phyloP scores from a whole-genome alignment of 2,113 vertebrate species.

The Macrotus californicus region DNA sequence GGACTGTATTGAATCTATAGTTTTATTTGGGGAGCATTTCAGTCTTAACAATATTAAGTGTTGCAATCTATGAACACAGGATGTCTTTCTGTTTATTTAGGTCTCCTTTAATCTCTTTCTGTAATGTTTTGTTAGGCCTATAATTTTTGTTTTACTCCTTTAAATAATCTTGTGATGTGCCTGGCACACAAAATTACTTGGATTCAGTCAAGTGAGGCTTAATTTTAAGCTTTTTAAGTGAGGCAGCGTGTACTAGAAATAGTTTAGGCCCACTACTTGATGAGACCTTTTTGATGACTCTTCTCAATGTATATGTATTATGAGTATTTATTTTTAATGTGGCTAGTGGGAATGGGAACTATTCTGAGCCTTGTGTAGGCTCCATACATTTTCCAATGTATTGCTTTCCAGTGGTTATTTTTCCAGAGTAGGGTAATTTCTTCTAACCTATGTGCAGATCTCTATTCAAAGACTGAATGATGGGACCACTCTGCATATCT shows the following conservation, averaged over 20 bases:
- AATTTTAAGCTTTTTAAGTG: background rate
- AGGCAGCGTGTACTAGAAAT: background rate
- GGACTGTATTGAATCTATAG: background rate
- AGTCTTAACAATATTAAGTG: background rate
- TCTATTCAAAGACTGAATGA: background rate
- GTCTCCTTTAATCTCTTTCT: slow-evolving; percentile 12
- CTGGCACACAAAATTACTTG: background rate
- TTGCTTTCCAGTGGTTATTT: background rate
- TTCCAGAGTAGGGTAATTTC: background rate
- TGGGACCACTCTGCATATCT: background rate
- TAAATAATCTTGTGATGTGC: background rate
- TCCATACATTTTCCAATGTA: background rate
- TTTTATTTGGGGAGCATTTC: background rate
- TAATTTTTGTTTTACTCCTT: background rate
- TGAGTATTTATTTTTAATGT: background rate
- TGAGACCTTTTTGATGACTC: background rate
- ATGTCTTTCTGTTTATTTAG: background rate
- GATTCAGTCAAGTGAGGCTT: background rate
- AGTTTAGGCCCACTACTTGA: background rate
- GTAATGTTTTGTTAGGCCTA: background rate
- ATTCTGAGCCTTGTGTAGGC: background rate
- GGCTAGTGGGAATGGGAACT: background rate
- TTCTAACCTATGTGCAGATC: background rate
- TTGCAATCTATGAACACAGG: background rate
- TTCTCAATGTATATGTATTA: background rate